Conservation (phyloP, 2,888 invertebrate species). For the Limnephilus lunatus region DNA sequence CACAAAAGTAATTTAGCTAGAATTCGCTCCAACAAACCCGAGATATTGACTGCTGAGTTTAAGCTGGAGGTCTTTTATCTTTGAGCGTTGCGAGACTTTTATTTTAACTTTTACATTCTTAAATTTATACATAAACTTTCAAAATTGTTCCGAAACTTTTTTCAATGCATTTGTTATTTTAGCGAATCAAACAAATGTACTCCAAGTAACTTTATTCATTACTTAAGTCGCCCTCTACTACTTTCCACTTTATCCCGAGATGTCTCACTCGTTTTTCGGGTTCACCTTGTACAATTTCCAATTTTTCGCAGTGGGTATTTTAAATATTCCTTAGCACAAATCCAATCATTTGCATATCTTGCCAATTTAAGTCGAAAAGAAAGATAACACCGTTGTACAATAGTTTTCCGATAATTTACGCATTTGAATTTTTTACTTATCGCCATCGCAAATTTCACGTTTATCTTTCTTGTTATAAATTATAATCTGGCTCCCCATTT, state of each 20-base stretch:
- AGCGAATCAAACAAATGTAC: slow-evolving; percentile 25
- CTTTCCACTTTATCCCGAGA: not conserved
- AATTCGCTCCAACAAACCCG: slow-evolving; percentile 45
- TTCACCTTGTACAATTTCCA: not conserved
- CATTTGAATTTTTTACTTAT: not conserved
- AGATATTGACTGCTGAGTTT: slow-evolving; percentile 44
- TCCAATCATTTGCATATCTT: slow-evolving; percentile 17
- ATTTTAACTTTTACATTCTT: slow-evolving; percentile 36
- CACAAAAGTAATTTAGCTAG: slow-evolving; percentile 47
- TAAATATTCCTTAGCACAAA: slow-evolving; percentile 2
- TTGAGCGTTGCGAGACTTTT: slow-evolving; percentile 33
- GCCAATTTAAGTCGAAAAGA: slow-evolving; percentile 6
- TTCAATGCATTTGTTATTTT: slow-evolving; percentile 30
- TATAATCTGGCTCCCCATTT: not conserved
- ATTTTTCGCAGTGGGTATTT: not conserved
- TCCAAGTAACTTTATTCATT: slow-evolving; percentile 2
- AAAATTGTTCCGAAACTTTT: not conserved
- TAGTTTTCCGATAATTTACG: slow-evolving; percentile 2
- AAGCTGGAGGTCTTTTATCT: slow-evolving; percentile 41
- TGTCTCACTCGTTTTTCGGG: not conserved
- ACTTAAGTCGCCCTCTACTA: not conserved
- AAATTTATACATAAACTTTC: slow-evolving; percentile 32
- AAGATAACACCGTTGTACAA: not conserved
- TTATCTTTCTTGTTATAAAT: not conserved
- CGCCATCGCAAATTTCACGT: not conserved